Evolutionary conservation across 2,888 invertebrate genomes (phyloP), one percentile per base, ranked within the genome.

Genomic region (Isotomurus palustris): DNA sequence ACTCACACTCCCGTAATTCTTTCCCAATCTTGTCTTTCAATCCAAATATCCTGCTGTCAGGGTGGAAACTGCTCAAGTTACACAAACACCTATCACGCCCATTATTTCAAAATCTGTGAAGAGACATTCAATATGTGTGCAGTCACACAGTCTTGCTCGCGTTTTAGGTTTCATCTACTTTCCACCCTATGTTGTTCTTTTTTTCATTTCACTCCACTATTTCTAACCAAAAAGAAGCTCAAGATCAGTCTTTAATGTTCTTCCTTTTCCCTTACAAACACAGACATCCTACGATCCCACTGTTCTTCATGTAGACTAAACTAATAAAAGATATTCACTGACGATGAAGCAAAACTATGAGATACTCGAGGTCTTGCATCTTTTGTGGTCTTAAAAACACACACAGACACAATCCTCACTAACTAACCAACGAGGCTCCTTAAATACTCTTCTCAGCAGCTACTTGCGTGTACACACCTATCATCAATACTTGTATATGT

Each of bases 31-130:
- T 49, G 49, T 35, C 49, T 49, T 49, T 49, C 49, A 49, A 49
- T 35, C 49, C 49, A 49, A 49, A 49, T 49, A 49, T 49, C 49
- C 49, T 49, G 49, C 49, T 49, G 49, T 49, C 49, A 45, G 55
- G 55, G 55, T 55, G 55, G 55, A 55, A 55, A 48, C 48, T 25
- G 32, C 47, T 55, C 54, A 54, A 38, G 45, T 54, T 54, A 45
- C 48, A 48, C 40, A 36, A 48, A 48, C 40, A 48, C 55, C 38
- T 44, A 36, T 48, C 55, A 55, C 55, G 55, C 48, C 55, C 55
- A 50, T 38, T 56, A 32, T 49, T 49, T 49, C 35, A 49, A 35
- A 24, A 49, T 49, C 35, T 22, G 32, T 49, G 14, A 35, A 28
- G 49, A 32, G 49, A 49, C 49, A 49, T 49, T 49, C 49, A 49